These are phyloP conservation scores for Malacosoma neustria DNA, from an alignment of 2,888 invertebrate genomes.

Conservation along the genomic window DNA sequence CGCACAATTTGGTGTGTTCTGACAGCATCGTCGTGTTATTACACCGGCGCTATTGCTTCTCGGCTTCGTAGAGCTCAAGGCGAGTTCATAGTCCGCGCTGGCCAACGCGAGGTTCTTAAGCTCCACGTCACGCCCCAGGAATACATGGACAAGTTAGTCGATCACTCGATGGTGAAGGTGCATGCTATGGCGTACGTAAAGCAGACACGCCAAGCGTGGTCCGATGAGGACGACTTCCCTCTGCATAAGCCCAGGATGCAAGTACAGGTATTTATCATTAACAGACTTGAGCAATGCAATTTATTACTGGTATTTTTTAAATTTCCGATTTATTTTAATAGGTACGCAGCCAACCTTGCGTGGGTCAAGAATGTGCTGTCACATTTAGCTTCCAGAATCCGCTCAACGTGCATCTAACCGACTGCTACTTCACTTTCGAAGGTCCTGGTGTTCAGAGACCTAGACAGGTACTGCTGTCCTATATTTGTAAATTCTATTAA, in stretches of 20 bases:
- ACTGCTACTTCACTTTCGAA: slow-evolving; percentile 81
- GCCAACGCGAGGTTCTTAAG: slow-evolving; percentile 77
- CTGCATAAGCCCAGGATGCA: slow-evolving; percentile 79
- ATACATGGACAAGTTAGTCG: slow-evolving; percentile 81
- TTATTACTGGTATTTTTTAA: no score
- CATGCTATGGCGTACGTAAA: slow-evolving; percentile 82
- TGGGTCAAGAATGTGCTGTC: slow-evolving; percentile 69
- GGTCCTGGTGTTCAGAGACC: slow-evolving; percentile 80
- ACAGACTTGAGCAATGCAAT: background rate
- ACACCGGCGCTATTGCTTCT: slow-evolving; percentile 80
- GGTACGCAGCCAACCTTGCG: slow-evolving; percentile 64
- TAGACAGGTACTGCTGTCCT: slow-evolving; percentile 50
- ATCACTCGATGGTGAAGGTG: slow-evolving; percentile 81
- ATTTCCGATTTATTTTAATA: slow-evolving; percentile 14
- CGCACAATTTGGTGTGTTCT: slow-evolving; percentile 78
- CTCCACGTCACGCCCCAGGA: slow-evolving; percentile 78
- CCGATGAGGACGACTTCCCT: slow-evolving; percentile 82
- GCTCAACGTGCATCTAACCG: slow-evolving; percentile 75
- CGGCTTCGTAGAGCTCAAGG: slow-evolving; percentile 77
- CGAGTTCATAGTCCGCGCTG: slow-evolving; percentile 75
- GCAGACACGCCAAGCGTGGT: slow-evolving; percentile 84
- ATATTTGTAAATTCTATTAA: no score
- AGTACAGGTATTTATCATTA: slow-evolving; percentile 65
- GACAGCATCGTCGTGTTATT: slow-evolving; percentile 78
- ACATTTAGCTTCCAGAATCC: slow-evolving; percentile 81